Conservation (phyloP, 1,140 invertebrate genomes). For the Drosophila obscura region DNA sequence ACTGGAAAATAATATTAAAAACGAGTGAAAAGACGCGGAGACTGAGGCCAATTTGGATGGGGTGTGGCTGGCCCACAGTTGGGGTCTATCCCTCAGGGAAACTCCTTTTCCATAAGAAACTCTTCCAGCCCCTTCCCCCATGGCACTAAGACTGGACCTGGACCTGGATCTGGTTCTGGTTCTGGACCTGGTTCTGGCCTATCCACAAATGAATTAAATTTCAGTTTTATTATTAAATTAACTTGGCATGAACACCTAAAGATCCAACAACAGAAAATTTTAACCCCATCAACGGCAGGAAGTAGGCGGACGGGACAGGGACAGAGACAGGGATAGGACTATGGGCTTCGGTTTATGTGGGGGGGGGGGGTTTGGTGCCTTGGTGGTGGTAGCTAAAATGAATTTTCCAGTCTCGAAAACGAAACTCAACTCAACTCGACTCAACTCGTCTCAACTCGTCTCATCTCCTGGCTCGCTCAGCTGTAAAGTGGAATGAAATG, state of each 20-base stretch:
- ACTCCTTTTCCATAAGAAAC: conserved; percentile 23
- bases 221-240: conserved; percentile 83
- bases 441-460: conserved; percentile 8
- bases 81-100: conserved; percentile 62
- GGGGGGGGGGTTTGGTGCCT: conserved; percentile 23
- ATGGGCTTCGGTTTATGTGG: conserved; percentile 7
- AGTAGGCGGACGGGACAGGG: not conserved
- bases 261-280: conserved; percentile 69
- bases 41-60: conserved; percentile 28
- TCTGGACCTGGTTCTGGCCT: conserved; percentile 57
- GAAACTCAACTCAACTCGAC: conserved; percentile 8
- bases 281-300: conserved; percentile 60
- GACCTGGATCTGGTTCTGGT: not conserved
- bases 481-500: conserved; percentile 82
- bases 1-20: conserved; percentile 82
- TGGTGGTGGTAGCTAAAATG: conserved; percentile 49
- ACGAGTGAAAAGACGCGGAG: conserved; percentile 64
- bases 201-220: conserved; percentile 83
- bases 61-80: conserved; percentile 9
- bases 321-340: not conserved
- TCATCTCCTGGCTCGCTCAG: conserved; percentile 66
- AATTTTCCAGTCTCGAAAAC: conserved; percentile 52
- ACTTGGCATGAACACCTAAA: conserved; percentile 83
- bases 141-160: not conserved
- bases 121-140: not conserved